A percentile compares a stretch with the other conserved stretches of the same genome.
phyloP scores from a whole-genome alignment of 2,797 vertebrate species.

The Pithecia hirsuta region DNA sequence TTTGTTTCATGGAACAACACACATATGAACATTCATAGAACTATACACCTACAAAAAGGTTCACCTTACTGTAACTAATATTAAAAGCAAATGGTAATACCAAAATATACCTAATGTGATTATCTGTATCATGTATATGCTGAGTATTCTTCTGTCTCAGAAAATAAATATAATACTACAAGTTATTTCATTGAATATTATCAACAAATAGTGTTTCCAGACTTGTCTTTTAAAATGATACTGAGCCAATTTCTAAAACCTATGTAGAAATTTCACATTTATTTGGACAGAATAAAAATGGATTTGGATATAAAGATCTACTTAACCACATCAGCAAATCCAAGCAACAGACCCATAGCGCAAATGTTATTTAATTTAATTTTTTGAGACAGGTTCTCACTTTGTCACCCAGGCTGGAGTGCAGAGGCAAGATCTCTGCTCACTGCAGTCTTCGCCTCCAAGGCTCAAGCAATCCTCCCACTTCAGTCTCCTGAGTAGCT shows the following conservation, averaged over 20 bases:
- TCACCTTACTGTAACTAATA: neutral
- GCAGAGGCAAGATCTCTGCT: neutral
- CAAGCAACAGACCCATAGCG: neutral
- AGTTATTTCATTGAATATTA: constrained; percentile 4
- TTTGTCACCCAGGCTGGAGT: neutral
- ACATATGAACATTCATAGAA: neutral
- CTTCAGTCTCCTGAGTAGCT: neutral
- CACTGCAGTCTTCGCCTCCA: neutral
- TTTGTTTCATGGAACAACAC: neutral
- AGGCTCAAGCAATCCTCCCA: neutral
- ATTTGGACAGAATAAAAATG: constrained; percentile 47
- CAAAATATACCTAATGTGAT: neutral
- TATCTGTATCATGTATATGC: neutral
- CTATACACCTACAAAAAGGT: neutral
- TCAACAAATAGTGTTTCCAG: neutral
- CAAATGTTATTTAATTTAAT: constrained; percentile 28
- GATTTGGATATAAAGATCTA: constrained; percentile 27
- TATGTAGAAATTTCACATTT: neutral
- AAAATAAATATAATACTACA: neutral
- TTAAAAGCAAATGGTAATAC: neutral
- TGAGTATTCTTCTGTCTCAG: neutral
- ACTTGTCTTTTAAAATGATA: constrained; percentile 42
- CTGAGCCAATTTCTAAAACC: constrained; percentile 6
- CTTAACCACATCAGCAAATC: constrained; percentile 2
- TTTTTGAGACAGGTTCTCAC: neutral